phyloP scores from a whole-genome alignment of 1,140 invertebrate genomes.

The Diorhabda sublineata region DNA sequence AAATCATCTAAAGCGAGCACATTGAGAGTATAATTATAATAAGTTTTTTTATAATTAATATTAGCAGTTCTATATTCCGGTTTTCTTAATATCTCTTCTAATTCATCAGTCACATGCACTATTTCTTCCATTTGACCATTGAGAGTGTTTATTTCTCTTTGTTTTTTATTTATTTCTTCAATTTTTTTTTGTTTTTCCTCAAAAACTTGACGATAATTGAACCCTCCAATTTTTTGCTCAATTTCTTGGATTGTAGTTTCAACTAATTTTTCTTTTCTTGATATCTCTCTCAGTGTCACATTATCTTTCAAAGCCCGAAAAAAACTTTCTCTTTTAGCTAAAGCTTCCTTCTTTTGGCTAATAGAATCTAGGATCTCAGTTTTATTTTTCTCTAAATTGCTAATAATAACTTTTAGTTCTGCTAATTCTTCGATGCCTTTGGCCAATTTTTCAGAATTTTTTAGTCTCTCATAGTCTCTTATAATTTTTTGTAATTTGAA shows the following conservation, averaged over 20 bases:
- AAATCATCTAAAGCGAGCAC: constrained; percentile 66
- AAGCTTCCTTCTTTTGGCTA: constrained; percentile 30
- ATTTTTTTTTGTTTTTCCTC: constrained; percentile 47
- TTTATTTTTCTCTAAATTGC: constrained; percentile 24
- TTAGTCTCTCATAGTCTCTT: constrained; percentile 26
- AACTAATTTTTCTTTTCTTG: constrained; percentile 43
- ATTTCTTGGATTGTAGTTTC: constrained; percentile 49
- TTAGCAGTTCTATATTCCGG: constrained; percentile 59
- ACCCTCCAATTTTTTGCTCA: constrained; percentile 37
- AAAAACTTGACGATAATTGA: constrained; percentile 46
- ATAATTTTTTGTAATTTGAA: constrained; percentile 33
- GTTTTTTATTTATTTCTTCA: constrained; percentile 47
- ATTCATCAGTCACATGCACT: constrained; percentile 38
- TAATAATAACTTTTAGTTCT: constrained; percentile 22
- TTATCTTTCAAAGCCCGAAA: constrained; percentile 37
- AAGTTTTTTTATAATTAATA: constrained; percentile 55
- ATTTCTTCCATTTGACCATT: constrained; percentile 51
- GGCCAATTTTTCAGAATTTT: constrained; percentile 24
- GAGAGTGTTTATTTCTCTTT: constrained; percentile 49
- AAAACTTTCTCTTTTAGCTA: constrained; percentile 31
- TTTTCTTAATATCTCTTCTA: constrained; percentile 54
- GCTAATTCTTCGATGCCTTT: constrained; percentile 21
- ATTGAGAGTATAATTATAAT: constrained; percentile 55
- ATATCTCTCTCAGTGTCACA: constrained; percentile 31
- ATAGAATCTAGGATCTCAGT: constrained; percentile 28